phyloP scores from a whole-genome alignment of 1,140 invertebrate genomes.

The Chrysopa pallens region DNA sequence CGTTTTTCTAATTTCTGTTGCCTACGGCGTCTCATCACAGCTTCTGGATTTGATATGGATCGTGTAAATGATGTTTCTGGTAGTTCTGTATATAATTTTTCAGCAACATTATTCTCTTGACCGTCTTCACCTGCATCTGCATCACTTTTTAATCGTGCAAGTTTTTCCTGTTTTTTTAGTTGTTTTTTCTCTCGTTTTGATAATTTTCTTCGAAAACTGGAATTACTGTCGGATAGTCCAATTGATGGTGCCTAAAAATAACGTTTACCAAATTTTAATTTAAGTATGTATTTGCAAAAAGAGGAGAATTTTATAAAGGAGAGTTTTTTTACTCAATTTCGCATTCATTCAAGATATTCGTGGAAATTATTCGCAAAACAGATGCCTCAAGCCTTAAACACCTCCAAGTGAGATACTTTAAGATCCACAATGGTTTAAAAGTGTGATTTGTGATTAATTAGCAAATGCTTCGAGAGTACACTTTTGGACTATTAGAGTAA shows the following conservation, averaged over 20 bases:
- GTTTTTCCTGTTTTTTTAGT: constrained; percentile 91
- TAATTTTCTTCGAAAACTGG: constrained; percentile 71
- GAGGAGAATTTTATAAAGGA: no score
- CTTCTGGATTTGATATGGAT: constrained; percentile 98
- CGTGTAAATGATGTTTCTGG: constrained; percentile 96
- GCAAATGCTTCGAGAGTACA: no score
- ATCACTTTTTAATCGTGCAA: constrained; percentile 64
- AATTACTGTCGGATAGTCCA: constrained; percentile 36
- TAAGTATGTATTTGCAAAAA: no score
- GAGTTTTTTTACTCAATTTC: no score
- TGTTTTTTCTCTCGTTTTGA: constrained; percentile 99
- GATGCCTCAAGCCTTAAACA: no score
- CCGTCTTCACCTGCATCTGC: constrained; percentile 42
- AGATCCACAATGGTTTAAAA: no score
- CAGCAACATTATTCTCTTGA: constrained; percentile 72
- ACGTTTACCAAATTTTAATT: no score
- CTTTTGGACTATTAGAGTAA: no score
- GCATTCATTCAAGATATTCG: no score
- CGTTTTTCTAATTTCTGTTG: constrained; percentile 96
- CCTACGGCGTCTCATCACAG: constrained; percentile 90
- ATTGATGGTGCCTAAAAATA: constrained; percentile 32
- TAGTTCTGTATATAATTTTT: constrained; percentile 89
- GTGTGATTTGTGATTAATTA: no score
- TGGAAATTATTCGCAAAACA: no score
- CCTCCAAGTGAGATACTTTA: no score